phyloP scores from a whole-genome alignment of 2,888 invertebrate species.

The Scaptomyza polygonia region DNA sequence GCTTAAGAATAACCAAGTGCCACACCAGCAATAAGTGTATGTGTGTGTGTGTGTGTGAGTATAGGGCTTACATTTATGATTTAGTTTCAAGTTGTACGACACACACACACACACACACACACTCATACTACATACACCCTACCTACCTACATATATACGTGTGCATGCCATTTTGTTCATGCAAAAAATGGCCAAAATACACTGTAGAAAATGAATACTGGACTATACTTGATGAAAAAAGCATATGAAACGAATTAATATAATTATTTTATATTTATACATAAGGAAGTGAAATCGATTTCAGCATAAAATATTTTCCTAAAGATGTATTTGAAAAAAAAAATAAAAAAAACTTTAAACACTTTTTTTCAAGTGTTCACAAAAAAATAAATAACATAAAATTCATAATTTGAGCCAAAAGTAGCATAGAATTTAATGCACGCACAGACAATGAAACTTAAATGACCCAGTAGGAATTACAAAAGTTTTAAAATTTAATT shows the following conservation, averaged over 20 bases:
- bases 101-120: conserved; percentile 19
- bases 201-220: conserved; percentile 4
- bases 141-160: too few relatives aligned
- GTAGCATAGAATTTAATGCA: conserved; percentile 40
- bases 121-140: neutral
- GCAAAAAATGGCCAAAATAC: conserved; percentile 16
- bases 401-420: conserved; percentile 38
- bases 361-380: conserved; percentile 30
- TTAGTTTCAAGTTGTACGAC: conserved; percentile 53
- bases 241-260: too few relatives aligned
- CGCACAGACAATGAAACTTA: neutral
- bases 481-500: neutral
- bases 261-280: too few relatives aligned
- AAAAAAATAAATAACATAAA: conserved; percentile 11
- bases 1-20: conserved; percentile 74
- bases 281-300: too few relatives aligned
- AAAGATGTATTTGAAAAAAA: too few relatives aligned
- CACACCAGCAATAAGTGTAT: conserved; percentile 6
- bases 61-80: conserved; percentile 67
- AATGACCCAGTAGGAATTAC: neutral
- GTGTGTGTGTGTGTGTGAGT: conserved; percentile 22
- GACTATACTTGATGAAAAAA: neutral
- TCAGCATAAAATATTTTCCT: too few relatives aligned
- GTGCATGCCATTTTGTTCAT: conserved; percentile 20
- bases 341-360: too few relatives aligned